These are phyloP conservation scores for Poeciliopsis turneri DNA, from an alignment of 2,797 vertebrate species.

Conservation along the genomic window DNA sequence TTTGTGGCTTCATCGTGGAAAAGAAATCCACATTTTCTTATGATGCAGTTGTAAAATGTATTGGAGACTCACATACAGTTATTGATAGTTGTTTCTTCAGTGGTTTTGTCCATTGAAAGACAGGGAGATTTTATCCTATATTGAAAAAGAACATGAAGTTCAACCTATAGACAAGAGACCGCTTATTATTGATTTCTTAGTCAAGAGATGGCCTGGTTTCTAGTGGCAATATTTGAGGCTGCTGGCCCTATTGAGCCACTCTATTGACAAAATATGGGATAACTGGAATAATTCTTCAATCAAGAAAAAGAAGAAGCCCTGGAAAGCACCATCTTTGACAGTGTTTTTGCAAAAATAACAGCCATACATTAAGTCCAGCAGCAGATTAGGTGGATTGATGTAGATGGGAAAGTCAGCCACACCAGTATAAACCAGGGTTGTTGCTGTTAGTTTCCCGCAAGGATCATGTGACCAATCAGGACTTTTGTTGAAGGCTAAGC, in stretches of 20 bases:
- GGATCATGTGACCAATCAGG: not conserved
- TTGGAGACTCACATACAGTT: not conserved
- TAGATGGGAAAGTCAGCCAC: not conserved
- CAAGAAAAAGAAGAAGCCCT: not conserved
- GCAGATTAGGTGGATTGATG: not conserved
- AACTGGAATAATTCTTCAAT: not conserved
- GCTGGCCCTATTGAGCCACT: not conserved
- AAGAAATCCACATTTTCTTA: not conserved
- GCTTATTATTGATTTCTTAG: not conserved
- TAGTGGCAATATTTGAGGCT: not conserved
- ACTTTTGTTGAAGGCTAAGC: not conserved
- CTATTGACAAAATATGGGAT: not conserved
- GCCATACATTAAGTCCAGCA: not conserved
- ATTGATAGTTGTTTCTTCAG: not conserved
- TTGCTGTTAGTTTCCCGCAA: not conserved
- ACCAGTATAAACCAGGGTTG: not conserved
- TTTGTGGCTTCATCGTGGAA: not conserved
- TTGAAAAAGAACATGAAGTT: not conserved
- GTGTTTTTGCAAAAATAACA: not conserved
- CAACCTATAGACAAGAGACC: not conserved
- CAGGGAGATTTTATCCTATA: not conserved
- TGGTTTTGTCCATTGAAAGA: not conserved
- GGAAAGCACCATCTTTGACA: not conserved
- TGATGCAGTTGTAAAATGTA: not conserved
- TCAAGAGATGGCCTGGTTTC: not conserved